Base-by-base conservation (phyloP, 2,888 invertebrate genomes). In the Amiota mariae region DNA sequence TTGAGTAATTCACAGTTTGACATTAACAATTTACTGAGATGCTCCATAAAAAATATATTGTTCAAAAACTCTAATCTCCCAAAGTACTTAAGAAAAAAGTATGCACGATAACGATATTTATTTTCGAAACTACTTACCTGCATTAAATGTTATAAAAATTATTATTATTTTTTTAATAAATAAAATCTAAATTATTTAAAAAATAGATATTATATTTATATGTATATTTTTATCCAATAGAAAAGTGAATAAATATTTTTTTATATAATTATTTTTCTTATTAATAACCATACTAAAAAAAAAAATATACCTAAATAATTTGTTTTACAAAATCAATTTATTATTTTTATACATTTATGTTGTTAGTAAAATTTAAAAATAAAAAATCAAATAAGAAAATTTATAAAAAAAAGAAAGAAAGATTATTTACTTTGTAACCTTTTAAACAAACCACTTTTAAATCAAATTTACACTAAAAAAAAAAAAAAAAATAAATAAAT, bases 391-490 rank as follows among this genome's bases (percentile, higher is more conserved):
- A 18, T 59, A 59, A 59, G 20, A 12, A 18, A 24, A 12, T 51
- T 61, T 47, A 47, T 11, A 64, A 47, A 47, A 47, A 46, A 64
- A 47, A 47, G 15, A 46, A 47, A 15, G 46, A 64, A 54, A 48
- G 54, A 84, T 81, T 78, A 85, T 36, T 36, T 82, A 82, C 85
- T 79, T 77, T 82, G 82, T 83, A 83, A 85, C 82, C 82, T 77
- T 71, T 77, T 64, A 66, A 70, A 78, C 24, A 1, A 24, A 36
- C 36, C 75, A 76, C 74, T 75, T 67, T 71, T 84, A 79, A 82
- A 84, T 76, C 67, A 84, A 84, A 85, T 85, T 75, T 81, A 85
- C 81, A 82, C 67, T 77, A 73, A 77, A 72, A 84, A 77, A 84
- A n/a, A n/a, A n/a, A n/a, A n/a, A n/a, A n/a, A n/a, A n/a, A n/a